A percentile compares a stretch with the other conserved stretches of the same genome.
Conservation (phyloP, 2,888 invertebrate genomes). For the Tetragonula carbonaria region DNA sequence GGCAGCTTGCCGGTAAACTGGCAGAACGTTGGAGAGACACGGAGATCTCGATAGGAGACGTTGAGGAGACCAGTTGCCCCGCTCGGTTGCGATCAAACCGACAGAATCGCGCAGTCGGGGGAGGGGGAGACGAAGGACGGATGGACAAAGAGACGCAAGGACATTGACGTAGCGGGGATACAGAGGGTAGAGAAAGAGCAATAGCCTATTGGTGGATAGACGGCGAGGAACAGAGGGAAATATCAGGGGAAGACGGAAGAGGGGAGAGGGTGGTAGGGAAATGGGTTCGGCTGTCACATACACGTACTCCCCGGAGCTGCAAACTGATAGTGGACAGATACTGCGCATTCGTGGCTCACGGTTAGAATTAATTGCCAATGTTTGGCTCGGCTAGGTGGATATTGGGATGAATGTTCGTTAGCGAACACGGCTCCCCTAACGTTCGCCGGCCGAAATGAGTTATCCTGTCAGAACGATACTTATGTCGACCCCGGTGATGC, state of each 20-base stretch:
- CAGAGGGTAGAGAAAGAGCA: neutral
- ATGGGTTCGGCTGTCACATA: conserved; percentile 77
- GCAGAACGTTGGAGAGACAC: conserved; percentile 8
- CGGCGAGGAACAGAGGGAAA: conserved; percentile 19
- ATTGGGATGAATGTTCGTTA: conserved; percentile 77
- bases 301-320: conserved; percentile 76
- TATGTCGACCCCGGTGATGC: conserved; percentile 63
- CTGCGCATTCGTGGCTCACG: conserved; percentile 74
- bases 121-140: neutral
- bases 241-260: conserved; percentile 25
- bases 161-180: neutral
- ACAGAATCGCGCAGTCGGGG: conserved; percentile 7
- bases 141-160: conserved; percentile 27
- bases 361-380: conserved; percentile 80
- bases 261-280: conserved; percentile 56
- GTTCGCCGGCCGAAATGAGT: conserved; percentile 64
- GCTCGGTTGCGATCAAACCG: conserved; percentile 10
- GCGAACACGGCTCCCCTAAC: conserved; percentile 62
- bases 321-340: conserved; percentile 78
- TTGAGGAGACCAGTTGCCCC: conserved; percentile 4
- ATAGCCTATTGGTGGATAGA: neutral
- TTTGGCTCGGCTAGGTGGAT: conserved; percentile 74
- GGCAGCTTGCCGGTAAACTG: conserved; percentile 4
- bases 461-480: conserved; percentile 68
- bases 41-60: conserved; percentile 21